These are phyloP conservation scores for Drosophila oshimai DNA, from an alignment of 1,140 invertebrate genomes.

Conservation along the genomic window DNA sequence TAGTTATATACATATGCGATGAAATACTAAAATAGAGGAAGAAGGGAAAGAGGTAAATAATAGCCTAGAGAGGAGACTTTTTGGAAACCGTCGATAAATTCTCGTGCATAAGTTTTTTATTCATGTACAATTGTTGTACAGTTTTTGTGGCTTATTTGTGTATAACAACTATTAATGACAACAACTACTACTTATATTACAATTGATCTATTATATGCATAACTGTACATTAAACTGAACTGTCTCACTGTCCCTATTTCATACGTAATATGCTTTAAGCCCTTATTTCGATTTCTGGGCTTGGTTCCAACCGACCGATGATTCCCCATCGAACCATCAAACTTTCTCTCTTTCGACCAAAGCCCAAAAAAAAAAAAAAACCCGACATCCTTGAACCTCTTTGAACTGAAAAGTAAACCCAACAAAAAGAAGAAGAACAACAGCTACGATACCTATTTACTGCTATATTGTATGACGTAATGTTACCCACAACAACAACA, in stretches of 20 bases:
- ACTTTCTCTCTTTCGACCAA: constrained; percentile 1
- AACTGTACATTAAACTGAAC: constrained; percentile 39
- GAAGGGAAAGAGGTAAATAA: constrained; percentile 31
- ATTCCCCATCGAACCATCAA: neutral
- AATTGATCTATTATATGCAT: constrained; percentile 45
- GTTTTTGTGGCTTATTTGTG: constrained; percentile 77
- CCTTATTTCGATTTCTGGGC: constrained; percentile 5
- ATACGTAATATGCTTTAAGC: neutral
- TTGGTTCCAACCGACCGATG: neutral
- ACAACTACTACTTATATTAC: constrained; percentile 44
- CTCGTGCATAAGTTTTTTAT: constrained; percentile 71
- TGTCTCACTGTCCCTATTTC: neutral
- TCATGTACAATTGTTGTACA: constrained; percentile 65
- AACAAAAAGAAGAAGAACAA: constrained; percentile 40
- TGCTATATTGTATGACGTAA: constrained; percentile 72
- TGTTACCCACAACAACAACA: constrained; percentile 58
- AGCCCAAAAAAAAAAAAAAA: no score
- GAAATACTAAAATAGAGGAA: constrained; percentile 16
- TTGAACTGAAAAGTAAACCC: constrained; percentile 40
- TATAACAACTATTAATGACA: constrained; percentile 64
- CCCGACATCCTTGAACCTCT: constrained; percentile 1
- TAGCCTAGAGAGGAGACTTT: constrained; percentile 58
- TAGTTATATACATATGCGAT: constrained; percentile 40
- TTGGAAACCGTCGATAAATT: constrained; percentile 74
- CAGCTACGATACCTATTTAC: constrained; percentile 77